Evolutionary conservation across 1,140 invertebrate species (phyloP), one percentile per base, ranked within the genome.

Genomic region (Lineus longissimus): DNA sequence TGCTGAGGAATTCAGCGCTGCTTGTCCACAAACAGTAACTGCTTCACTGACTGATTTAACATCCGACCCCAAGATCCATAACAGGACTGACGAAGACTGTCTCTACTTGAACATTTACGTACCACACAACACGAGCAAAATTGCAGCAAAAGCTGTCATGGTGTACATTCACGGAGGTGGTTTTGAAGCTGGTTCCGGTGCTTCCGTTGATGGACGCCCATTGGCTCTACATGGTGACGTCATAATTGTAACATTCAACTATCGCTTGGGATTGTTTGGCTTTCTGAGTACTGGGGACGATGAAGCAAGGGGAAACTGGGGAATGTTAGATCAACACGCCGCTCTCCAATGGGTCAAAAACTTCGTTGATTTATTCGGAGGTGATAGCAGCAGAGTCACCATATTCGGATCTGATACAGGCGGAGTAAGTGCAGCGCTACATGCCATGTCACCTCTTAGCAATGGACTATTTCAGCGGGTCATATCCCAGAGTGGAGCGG

Each of bases 161-260:
- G 19, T 25, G 9, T 58, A 25, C n/a, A 58, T 58, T 58, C 56
- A 58, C 19, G 56, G 56, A 4, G 56, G 56, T 29, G 22, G 30
- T 4, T 58, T 25, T 45, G 9, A 47, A 9, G 9, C 4, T 22
- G 56, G 56, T 51, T 51, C n/a, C 47, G 25, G n/a, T 4, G 47
- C n/a, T n/a, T 51, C 47, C 25, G 9, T 51, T 51, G n/a, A 51
- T n/a, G n/a, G 47, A n/a, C 25, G 47, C 6, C n/a, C 25, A 27
- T 27, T 22, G 47, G 47, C 25, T 51, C 6, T 51, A 6, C 6
- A 27, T 51, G 47, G 47, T 40, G 78, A 84, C 60, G 69, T 84
- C 7, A 75, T 84, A 22, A 74, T 85, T 0, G 79, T 85, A 11
- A 81, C 81, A 13, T 70, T 83, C 2, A 85, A 85, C 64, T 85